These are phyloP conservation scores for Sthenelais limicola DNA, from an alignment of 2,888 invertebrate genomes.

Conservation along the genomic window DNA sequence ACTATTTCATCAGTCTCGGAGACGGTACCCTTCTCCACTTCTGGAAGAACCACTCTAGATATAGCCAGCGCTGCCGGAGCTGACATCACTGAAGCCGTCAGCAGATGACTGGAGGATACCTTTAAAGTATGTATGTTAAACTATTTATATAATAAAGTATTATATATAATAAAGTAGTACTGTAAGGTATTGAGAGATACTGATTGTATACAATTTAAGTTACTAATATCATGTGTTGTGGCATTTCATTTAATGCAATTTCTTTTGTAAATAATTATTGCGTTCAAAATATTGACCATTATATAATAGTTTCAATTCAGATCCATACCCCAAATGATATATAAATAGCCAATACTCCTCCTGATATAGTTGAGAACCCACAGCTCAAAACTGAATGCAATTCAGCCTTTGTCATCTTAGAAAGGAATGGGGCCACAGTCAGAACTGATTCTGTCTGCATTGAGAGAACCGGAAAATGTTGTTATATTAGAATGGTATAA, in stretches of 20 bases:
- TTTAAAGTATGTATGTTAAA: too few species aligned
- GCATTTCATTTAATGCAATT: too few species aligned
- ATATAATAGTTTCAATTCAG: too few species aligned
- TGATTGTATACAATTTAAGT: too few species aligned
- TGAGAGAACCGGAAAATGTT: constrained; percentile 51
- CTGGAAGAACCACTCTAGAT: constrained; percentile 91
- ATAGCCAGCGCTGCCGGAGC: constrained; percentile 91
- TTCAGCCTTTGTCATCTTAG: constrained; percentile 56
- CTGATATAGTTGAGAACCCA: constrained; percentile 52
- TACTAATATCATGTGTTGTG: too few species aligned
- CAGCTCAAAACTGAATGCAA: constrained; percentile 49
- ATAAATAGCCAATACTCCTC: constrained; percentile 47
- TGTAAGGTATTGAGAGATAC: too few species aligned
- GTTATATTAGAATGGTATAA: too few species aligned
- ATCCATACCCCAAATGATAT: constrained; percentile 48
- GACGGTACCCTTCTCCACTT: constrained; percentile 78
- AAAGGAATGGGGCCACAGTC: constrained; percentile 87
- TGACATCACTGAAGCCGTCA: constrained; percentile 94
- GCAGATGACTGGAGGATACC: constrained; percentile 80
- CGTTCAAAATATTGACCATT: too few species aligned
- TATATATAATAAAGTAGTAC: too few species aligned
- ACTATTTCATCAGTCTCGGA: not conserved
- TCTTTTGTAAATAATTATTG: too few species aligned
- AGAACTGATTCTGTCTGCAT: constrained; percentile 92
- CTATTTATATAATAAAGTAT: too few species aligned